Evolutionary conservation across 2,797 vertebrate genomes (phyloP).

Genomic region (Geotria australis): DNA sequence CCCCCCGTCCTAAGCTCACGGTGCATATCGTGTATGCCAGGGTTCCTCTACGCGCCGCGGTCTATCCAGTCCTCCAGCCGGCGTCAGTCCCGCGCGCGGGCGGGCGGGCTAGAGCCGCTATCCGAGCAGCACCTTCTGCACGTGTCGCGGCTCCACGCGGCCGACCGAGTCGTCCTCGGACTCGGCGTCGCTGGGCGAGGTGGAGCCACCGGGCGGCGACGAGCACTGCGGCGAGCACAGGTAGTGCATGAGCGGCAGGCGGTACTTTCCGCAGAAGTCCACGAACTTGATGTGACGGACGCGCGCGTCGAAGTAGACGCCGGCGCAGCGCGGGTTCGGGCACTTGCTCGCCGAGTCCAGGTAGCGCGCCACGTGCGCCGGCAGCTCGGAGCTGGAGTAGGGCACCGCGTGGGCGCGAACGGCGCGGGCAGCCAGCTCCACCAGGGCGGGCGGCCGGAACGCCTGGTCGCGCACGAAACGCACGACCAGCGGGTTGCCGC

Average conservation of each 20-base stretch:
- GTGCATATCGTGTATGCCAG: too few species aligned
- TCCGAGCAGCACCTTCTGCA: conserved; percentile 91
- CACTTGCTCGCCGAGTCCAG: conserved; percentile 81
- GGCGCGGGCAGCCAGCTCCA: conserved; percentile 60
- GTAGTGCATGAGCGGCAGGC: conserved; percentile 93
- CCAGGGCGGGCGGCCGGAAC: conserved; percentile 52
- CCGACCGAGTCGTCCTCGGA: conserved; percentile 39
- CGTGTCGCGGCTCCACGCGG: conserved; percentile 25
- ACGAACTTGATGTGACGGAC: conserved; percentile 96
- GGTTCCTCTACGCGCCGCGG: too few species aligned
- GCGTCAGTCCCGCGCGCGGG: too few species aligned
- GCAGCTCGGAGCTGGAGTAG: conserved; percentile 37
- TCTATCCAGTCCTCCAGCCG: too few species aligned
- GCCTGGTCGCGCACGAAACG: conserved; percentile 85
- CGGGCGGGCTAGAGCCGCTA: conserved; percentile 8
- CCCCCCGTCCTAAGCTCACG: too few species aligned
- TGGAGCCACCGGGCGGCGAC: conserved; percentile 69
- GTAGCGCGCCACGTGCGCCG: conserved; percentile 38
- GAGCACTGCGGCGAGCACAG: conserved; percentile 88
- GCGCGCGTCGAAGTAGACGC: conserved; percentile 98
- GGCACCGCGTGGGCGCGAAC: conserved; percentile 49
- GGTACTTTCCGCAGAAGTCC: conserved; percentile 96
- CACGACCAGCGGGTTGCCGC: conserved; percentile 86
- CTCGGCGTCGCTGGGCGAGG: conserved; percentile 79
- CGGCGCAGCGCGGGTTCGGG: conserved; percentile 85